phyloP scores from a whole-genome alignment of 1,140 invertebrate genomes.

The Atta colombica region DNA sequence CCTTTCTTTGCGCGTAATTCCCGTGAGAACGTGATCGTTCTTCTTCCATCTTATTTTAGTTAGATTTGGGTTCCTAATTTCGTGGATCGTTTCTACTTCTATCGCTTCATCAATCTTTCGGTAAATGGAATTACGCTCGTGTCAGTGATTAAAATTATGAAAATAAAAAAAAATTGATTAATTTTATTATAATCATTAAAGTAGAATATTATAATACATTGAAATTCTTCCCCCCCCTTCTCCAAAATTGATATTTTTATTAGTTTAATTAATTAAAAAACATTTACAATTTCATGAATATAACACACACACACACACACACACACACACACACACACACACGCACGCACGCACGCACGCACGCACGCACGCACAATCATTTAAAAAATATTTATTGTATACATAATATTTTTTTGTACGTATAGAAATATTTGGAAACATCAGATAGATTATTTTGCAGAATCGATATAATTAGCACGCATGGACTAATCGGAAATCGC shows the following conservation, averaged over 20 bases:
- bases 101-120: neutral
- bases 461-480: slow-evolving; percentile 30
- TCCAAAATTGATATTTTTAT: slow-evolving; percentile 10
- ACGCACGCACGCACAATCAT: too few relatives aligned
- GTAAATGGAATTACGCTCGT: neutral
- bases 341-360: too few relatives aligned
- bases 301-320: too few relatives aligned
- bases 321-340: too few relatives aligned
- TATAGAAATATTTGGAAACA: neutral
- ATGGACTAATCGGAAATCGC: neutral
- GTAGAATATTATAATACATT: neutral
- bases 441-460: slow-evolving; percentile 10
- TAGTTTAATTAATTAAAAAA: slow-evolving; percentile 5
- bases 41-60: neutral
- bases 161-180: neutral
- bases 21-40: slow-evolving; percentile 76
- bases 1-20: slow-evolving; percentile 70
- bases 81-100: neutral
- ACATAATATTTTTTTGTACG: neutral
- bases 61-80: neutral
- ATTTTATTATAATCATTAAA: neutral
- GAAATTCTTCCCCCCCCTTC: neutral
- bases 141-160: neutral
- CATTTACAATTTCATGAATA: neutral
- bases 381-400: neutral